A percentile compares a stretch with the other conserved stretches of the same genome.
Conservation (phyloP, 30 jellyfish, hydroid and myxozoan genomes). For the Hydra vulgaris region DNA sequence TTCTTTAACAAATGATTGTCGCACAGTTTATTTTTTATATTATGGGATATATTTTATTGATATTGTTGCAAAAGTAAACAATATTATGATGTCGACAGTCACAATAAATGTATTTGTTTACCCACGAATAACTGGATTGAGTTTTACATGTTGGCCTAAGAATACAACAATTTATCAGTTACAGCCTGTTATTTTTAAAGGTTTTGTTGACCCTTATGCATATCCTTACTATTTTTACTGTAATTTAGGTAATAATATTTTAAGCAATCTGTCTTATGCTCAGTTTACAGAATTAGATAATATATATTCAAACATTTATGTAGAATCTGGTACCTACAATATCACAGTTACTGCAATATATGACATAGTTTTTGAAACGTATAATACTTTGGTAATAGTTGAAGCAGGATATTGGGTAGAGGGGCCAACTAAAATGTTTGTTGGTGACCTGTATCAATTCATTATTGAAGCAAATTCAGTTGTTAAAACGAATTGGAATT, state of each 20-base stretch:
- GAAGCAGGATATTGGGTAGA: background rate
- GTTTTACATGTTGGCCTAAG: background rate
- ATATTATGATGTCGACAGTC: background rate
- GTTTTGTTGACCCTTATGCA: background rate
- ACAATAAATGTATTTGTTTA: background rate
- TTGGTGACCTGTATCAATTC: background rate
- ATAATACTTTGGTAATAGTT: background rate
- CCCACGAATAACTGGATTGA: constrained; percentile 13
- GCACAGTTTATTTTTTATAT: background rate
- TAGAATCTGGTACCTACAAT: background rate
- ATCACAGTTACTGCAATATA: background rate
- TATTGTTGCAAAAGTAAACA: background rate
- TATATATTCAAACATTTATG: background rate
- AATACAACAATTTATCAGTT: background rate
- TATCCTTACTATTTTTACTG: background rate
- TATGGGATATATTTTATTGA: background rate
- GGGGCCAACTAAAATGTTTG: background rate
- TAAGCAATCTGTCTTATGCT: background rate
- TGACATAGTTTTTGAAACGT: background rate
- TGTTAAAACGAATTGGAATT: background rate
- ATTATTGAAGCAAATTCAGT: background rate
- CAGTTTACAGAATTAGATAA: background rate
- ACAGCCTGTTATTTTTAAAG: background rate
- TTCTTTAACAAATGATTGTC: background rate
- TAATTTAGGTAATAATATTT: background rate